Base-by-base conservation (phyloP, 1,140 invertebrate species). In the Drosophila nannoptera region DNA sequence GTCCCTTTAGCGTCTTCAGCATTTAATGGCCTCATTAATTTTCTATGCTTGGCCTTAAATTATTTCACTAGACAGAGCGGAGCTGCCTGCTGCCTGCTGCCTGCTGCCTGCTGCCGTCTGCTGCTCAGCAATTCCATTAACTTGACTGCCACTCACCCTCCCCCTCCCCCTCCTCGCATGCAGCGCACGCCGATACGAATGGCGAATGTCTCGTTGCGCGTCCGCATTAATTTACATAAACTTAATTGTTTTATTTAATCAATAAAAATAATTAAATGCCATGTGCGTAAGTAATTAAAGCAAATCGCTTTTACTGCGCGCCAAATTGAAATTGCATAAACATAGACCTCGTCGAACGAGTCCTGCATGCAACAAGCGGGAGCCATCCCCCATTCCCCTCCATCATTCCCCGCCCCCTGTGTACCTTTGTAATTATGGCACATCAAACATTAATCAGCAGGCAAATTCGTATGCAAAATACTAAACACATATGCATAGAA, bases 231-330 rank as follows among this genome's bases (percentile, higher is more conserved):
- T 86, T 86, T 77, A 77, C 81, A 87, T 86, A 86, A 86, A 84
- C 81, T 87, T 86, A 87, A 86, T 86, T 86, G 81, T 86, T 86
- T 86, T 86, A 86, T 86, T 86, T 86, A 86, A 86, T 86, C 82
- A 86, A 86, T 86, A 86, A 86, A 83, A 86, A 86, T 86, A 86
- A 86, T 87, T 81, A 87, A 86, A 86, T 86, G 77, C 77, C 81
- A 86, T 86, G 81, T 86, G 82, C 81, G 82, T 86, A 82, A 77
- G 74, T 86, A 86, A 86, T 86, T 81, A 86, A 86, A 86, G 87
- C 81, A 86, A 86, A 86, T 86, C 82, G 82, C 58, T 86, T 86
- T 87, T 81, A 81, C 76, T 70, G 77, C 80, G 42, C 69, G 63
- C 52, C 72, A 84, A 84, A 86, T 86, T 86, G 81, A 80, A 86